Evolutionary conservation across 1,140 invertebrate species (phyloP).

Genomic region (Argopecten irradians): DNA sequence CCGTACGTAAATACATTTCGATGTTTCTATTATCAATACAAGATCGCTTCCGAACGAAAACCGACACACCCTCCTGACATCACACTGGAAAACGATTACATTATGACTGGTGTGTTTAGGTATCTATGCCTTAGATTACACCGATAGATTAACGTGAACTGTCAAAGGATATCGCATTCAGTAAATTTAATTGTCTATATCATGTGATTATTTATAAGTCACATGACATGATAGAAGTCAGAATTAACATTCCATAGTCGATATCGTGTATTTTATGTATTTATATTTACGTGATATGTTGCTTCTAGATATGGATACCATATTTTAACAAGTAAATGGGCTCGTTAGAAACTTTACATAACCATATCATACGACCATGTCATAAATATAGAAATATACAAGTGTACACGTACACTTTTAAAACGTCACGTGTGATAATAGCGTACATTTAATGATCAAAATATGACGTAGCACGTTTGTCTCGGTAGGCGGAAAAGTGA

Average conservation of each 20-base stretch:
- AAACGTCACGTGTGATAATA: too few species aligned
- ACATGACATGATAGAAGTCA: neutral
- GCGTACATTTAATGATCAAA: too few species aligned
- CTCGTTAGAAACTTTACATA: too few species aligned
- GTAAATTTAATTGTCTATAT: neutral
- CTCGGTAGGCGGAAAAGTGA: too few species aligned
- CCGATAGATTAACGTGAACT: neutral
- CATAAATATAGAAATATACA: too few species aligned
- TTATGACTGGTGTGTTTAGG: neutral
- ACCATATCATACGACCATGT: too few species aligned
- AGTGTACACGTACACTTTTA: too few species aligned
- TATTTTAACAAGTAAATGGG: neutral
- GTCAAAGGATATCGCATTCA: neutral
- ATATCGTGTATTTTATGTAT: neutral
- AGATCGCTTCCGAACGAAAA: too few species aligned
- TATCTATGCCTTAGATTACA: neutral
- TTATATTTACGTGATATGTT: neutral
- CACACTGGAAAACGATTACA: neutral
- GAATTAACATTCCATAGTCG: neutral
- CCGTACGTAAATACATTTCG: too few species aligned
- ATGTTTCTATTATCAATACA: too few species aligned
- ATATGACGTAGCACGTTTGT: too few species aligned
- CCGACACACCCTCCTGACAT: neutral
- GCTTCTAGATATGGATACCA: neutral
- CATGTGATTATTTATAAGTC: neutral